Base-by-base conservation (phyloP, 2,113 vertebrate genomes). In the Misgurnus anguillicaudatus region DNA sequence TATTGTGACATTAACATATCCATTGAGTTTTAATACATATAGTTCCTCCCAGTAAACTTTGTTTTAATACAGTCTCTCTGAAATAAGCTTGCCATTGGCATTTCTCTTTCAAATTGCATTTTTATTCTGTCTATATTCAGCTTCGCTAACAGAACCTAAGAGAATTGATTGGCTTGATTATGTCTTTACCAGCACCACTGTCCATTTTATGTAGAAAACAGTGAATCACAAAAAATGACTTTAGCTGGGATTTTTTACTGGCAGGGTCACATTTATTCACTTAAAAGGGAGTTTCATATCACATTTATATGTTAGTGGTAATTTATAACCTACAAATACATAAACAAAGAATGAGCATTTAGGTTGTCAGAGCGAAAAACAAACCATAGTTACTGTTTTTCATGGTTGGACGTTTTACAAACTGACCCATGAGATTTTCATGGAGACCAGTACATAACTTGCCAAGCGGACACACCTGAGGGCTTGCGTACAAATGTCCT, bases 101-200 rank as follows among this genome's bases (percentile, higher is more conserved):
- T 53, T 71, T 47, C 24, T 41, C 70, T 21, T 7, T 51, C 53
- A 60, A 38, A n/a, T 6, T 9, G 6, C 58, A 38, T 58, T 48
- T 51, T 78, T 38, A 58, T 60, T 57, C 13, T 3, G n/a, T 62
- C 24, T 10, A 6, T 38, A 51, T 70, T 69, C 77, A n/a, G 41
- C 31, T 51, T 36, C 42, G 38, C 42, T 21, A 42, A 68, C 39
- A 38, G 14, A 21, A 42, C 57, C 68, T 13, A 31, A 64, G 38
- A 14, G 60, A 72, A 79, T 79, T 41, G 67, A 79, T 79, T 48
- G 42, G 60, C 39, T 13, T 71, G 53, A 71, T 79, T 53, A 79
- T 47, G 53, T 72, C 39, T 71, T 19, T 19, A 9, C 53, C 53
- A n/a, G 17, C 6, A 57, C 7, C 17, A 2, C 7, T 57, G 3